Base-by-base conservation (phyloP, 1,140 invertebrate species). In the Pararge aegeria region DNA sequence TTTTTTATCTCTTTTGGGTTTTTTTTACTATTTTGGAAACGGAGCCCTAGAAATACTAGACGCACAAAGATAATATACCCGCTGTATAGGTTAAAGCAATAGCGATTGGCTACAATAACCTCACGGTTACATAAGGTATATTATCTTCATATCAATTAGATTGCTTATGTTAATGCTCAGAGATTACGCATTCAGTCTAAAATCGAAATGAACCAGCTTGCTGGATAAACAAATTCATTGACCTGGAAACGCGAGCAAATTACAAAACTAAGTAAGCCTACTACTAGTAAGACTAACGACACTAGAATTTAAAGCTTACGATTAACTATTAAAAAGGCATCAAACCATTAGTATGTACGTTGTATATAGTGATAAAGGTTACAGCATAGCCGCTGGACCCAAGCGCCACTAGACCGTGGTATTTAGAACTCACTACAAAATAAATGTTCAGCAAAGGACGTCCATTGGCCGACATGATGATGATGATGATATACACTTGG, bases 181-280 rank as follows among this genome's bases (percentile, higher is more conserved):
- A 38, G 49, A 58, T 58, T 57, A 50, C 55, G 55, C 55, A 49
- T 34, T 40, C 30, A 34, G 15, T 48, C 27, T 57, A 58, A 58
- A 34, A 7, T 37, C 27, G 49, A 58, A 58, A 51, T 58, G 15
- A 58, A 58, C 55, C 38, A n/a, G 55, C 37, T n/a, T 51, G 42
- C 9, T 46, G 6, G 42, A 50, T 40, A 57, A 29, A 58, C 46
- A 58, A 29, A 30, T 42, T 16, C 21, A 29, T 40, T 58, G 55
- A 40, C 55, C 55, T 51, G 48, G 15, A 51, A 58, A 58, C 55
- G 55, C 42, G 42, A 7, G 18, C 42, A 21, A 46, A 46, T 46
- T 46, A 46, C 42, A 46, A 46, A 46, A 46, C 42, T 46, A 46
- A 46, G 10, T 19, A 12, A 1, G 2, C 5, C 2, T 20, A 20